Conservation (phyloP, 2,113 vertebrate species). For the Brachionichthys hirsutus region DNA sequence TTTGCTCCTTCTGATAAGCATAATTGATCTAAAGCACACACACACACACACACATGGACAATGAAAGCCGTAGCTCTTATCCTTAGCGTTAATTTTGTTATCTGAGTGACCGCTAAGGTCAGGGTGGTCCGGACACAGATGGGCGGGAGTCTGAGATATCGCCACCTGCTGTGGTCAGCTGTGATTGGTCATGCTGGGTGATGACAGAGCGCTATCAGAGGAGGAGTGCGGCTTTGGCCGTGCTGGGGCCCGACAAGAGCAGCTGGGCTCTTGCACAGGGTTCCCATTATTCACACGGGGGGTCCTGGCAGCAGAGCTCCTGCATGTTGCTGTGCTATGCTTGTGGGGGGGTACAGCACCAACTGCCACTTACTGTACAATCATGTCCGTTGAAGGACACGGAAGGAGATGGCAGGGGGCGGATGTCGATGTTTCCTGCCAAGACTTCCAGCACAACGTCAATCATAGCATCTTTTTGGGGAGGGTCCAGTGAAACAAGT, state of each 20-base stretch:
- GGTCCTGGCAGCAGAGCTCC: constrained; percentile 25
- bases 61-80: neutral
- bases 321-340: constrained; percentile 15
- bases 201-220: constrained; percentile 40
- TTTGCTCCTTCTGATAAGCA: no score
- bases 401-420: neutral
- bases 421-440: constrained; percentile 15
- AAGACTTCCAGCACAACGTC: constrained; percentile 30
- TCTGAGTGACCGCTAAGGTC: constrained; percentile 53
- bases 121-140: constrained; percentile 63
- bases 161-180: constrained; percentile 22
- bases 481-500: no score
- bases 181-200: constrained; percentile 37
- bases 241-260: constrained; percentile 29
- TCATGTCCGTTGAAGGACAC: constrained; percentile 34
- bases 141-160: constrained; percentile 46
- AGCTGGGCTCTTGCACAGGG: constrained; percentile 53
- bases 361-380: constrained; percentile 55
- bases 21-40: no score
- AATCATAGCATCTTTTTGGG: no score
- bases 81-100: constrained; percentile 1
- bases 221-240: constrained; percentile 34
- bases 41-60: neutral
- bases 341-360: constrained; percentile 11
- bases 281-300: constrained; percentile 53